These are phyloP conservation scores for Colaptes auratus DNA, from an alignment of 2,113 vertebrate species.

Conservation along the genomic window DNA sequence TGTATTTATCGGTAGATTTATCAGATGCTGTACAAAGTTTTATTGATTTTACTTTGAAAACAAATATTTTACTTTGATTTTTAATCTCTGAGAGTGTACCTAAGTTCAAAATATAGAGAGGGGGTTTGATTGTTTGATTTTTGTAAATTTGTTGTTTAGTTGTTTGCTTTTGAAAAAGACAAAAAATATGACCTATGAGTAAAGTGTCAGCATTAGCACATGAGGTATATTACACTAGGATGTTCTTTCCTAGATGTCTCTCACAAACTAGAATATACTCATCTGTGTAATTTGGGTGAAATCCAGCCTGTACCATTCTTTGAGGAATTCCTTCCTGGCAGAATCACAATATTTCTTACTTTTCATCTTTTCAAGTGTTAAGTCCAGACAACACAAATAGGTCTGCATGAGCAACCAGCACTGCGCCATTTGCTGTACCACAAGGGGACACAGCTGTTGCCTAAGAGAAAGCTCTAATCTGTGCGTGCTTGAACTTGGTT, in stretches of 20 bases:
- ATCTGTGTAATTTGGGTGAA: background rate
- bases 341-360: background rate
- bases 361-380: background rate
- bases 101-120: background rate
- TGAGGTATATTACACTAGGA: background rate
- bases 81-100: background rate
- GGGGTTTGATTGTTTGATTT: rapidly evolving
- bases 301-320: background rate
- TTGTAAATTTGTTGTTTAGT: too few relatives aligned
- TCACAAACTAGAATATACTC: background rate
- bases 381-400: background rate
- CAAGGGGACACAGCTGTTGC: background rate
- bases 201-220: rapidly evolving
- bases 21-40: background rate
- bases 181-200: background rate
- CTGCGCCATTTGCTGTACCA: background rate
- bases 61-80: background rate
- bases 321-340: background rate
- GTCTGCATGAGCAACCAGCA: background rate
- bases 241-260: background rate
- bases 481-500: background rate
- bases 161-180: background rate
- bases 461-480: background rate
- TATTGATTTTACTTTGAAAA: background rate
- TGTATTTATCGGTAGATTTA: background rate